phyloP scores from a whole-genome alignment of 1,140 invertebrate species.

The Drosophila pachea region DNA sequence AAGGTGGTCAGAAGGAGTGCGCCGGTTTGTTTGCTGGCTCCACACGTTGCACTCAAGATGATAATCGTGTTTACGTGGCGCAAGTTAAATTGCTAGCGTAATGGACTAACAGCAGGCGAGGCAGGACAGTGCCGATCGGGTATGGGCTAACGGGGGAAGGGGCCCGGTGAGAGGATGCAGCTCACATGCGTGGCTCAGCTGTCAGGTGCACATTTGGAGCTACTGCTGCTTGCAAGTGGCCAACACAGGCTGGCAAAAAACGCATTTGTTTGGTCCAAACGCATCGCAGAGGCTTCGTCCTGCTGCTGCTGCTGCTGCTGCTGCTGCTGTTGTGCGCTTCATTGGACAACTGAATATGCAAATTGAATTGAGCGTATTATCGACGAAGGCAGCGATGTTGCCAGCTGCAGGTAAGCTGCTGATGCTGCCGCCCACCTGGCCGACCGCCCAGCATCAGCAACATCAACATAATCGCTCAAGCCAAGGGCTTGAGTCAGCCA shows the following conservation, averaged over 20 bases:
- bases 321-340: slow-evolving; percentile 59
- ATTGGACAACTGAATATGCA: slow-evolving; percentile 78
- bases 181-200: slow-evolving; percentile 56
- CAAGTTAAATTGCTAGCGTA: slow-evolving; percentile 76
- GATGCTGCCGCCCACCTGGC: slow-evolving; percentile 1
- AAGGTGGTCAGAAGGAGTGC: neutral
- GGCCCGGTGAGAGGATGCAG: neutral
- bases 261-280: slow-evolving; percentile 48
- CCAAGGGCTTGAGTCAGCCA: slow-evolving; percentile 59
- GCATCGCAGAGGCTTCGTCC: slow-evolving; percentile 7
- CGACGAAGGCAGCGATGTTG: slow-evolving; percentile 37
- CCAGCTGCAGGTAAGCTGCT: slow-evolving; percentile 46
- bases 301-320: slow-evolving; percentile 19
- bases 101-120: slow-evolving; percentile 74
- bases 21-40: slow-evolving; percentile 12
- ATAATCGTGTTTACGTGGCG: slow-evolving; percentile 77
- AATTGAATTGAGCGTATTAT: slow-evolving; percentile 78
- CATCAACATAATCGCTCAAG: slow-evolving; percentile 77
- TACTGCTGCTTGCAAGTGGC: slow-evolving; percentile 61
- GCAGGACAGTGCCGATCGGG: slow-evolving; percentile 2
- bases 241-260: slow-evolving; percentile 55
- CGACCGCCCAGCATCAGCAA: slow-evolving; percentile 8
- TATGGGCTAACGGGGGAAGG: too few species aligned
- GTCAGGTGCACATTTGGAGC: slow-evolving; percentile 63
- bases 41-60: slow-evolving; percentile 72